Evolutionary conservation across 2,113 vertebrate genomes (phyloP).

Genomic region (Ibidorhyncha struthersii): DNA sequence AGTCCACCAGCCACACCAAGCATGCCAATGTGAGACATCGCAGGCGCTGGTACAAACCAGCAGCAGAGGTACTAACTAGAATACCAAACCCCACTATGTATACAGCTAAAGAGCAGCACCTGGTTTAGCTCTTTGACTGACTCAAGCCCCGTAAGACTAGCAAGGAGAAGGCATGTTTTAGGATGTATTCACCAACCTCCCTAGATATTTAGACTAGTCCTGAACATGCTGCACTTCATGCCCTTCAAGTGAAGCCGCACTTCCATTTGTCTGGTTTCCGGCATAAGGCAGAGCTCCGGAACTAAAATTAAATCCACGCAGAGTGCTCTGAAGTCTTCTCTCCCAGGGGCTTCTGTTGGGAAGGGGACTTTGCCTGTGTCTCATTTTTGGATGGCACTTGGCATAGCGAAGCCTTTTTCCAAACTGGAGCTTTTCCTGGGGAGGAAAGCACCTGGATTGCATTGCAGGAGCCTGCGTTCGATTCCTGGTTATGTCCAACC

Average conservation of each 20-base stretch:
- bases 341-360: neutral
- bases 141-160: neutral
- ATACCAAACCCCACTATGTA: fast-evolving
- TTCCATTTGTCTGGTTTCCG: neutral
- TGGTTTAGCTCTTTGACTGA: neutral
- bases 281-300: neutral
- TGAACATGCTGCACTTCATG: neutral
- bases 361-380: neutral
- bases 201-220: neutral
- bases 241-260: neutral
- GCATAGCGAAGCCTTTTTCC: neutral
- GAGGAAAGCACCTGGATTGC: neutral
- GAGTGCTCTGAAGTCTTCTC: neutral
- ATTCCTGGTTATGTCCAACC: neutral
- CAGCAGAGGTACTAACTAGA: neutral
- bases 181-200: neutral
- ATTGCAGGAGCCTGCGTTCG: neutral
- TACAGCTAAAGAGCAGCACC: neutral
- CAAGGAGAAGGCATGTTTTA: neutral
- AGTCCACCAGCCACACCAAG: neutral
- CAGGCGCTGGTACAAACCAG: neutral
- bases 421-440: neutral
- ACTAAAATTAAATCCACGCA: neutral
- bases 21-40: fast-evolving
- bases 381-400: neutral